A percentile compares a stretch with the other conserved stretches of the same genome.
These are phyloP conservation scores for Drosophila lacicola DNA, from an alignment of 2,888 invertebrate species.

Conservation along the genomic window DNA sequence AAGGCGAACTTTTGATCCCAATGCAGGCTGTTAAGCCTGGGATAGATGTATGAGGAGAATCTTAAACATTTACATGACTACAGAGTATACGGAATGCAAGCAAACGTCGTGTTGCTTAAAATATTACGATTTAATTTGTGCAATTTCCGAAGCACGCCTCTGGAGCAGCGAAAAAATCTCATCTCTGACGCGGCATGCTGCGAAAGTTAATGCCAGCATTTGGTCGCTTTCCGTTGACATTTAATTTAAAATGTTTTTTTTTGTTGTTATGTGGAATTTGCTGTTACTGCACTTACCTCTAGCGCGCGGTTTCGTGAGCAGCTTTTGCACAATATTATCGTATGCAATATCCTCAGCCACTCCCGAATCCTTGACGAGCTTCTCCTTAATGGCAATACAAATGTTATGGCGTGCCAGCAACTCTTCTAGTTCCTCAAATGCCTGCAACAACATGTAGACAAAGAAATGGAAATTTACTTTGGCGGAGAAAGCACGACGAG, in stretches of 20 bases:
- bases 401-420: conserved; percentile 92
- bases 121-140: conserved; percentile 51
- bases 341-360: conserved; percentile 95
- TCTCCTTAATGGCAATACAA: conserved; percentile 97
- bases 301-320: conserved; percentile 94
- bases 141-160: conserved; percentile 20
- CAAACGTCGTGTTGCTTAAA: conserved; percentile 15
- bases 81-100: neutral
- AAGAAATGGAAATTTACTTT: conserved; percentile 21
- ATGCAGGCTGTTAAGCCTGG: too few relatives aligned
- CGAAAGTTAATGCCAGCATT: conserved; percentile 5
- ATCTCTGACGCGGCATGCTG: neutral
- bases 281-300: conserved; percentile 89
- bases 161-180: conserved; percentile 18
- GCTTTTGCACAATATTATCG: conserved; percentile 93
- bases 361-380: conserved; percentile 97
- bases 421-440: conserved; percentile 96
- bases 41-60: too few relatives aligned
- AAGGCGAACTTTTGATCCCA: too few relatives aligned
- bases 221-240: conserved; percentile 40
- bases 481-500: neutral
- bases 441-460: conserved; percentile 86
- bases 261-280: conserved; percentile 3
- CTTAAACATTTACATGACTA: too few relatives aligned
- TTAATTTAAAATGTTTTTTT: conserved; percentile 53